A percentile compares a stretch with the other conserved stretches of the same genome.
Conservation (phyloP, 2,113 vertebrate species). For the Clarias macrocephalus region DNA sequence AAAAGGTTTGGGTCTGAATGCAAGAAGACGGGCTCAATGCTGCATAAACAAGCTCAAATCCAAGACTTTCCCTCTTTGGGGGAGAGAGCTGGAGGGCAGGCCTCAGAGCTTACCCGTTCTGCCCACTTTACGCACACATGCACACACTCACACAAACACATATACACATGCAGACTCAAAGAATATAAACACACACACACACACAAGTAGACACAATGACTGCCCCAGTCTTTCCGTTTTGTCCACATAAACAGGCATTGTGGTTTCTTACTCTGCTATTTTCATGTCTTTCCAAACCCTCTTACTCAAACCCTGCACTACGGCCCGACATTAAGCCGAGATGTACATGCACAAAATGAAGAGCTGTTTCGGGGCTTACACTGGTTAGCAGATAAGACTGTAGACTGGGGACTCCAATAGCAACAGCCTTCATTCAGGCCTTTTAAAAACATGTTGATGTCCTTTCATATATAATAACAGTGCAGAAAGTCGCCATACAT, state of each 20-base stretch:
- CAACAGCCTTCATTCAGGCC: not conserved
- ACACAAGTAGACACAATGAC: conserved; percentile 53
- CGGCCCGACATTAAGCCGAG: not conserved
- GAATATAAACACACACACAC: conserved; percentile 50
- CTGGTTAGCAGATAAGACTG: not conserved
- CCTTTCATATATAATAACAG: not conserved
- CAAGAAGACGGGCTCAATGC: conserved; percentile 71
- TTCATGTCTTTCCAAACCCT: conserved; percentile 44
- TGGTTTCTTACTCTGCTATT: conserved; percentile 47
- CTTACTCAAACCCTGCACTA: conserved; percentile 17
- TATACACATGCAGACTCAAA: not conserved
- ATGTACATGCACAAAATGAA: not conserved
- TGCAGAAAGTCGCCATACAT: not conserved
- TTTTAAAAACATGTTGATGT: not conserved
- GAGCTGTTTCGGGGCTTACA: conserved; percentile 11
- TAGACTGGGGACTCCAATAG: not conserved
- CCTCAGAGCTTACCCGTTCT: conserved; percentile 47
- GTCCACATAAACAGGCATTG: conserved; percentile 55
- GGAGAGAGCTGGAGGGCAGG: conserved; percentile 64
- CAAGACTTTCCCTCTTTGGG: conserved; percentile 73
- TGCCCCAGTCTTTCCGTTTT: conserved; percentile 43
- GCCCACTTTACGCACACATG: conserved; percentile 39
- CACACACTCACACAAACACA: conserved; percentile 4
- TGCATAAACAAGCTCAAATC: conserved; percentile 76
- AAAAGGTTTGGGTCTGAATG: conserved; percentile 60